Evolutionary conservation across 2,797 vertebrate species (phyloP), one percentile per base, ranked within the genome.

Genomic region (Pteronotus mesoamericanus): DNA sequence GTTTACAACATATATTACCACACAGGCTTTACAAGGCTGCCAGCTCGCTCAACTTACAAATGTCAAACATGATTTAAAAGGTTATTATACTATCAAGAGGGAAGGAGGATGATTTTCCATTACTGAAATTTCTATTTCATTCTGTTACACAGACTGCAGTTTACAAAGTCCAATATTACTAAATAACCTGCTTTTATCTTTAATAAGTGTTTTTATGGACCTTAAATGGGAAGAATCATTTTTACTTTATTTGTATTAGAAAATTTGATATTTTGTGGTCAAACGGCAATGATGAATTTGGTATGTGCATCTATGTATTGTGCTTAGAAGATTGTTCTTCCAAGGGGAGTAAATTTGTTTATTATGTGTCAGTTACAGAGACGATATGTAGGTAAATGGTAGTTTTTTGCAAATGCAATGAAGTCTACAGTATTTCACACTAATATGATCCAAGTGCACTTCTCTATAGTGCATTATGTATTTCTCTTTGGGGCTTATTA

Each of bases 1-100:
- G 98, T 99, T 99, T 99, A 94, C 96, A 96, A 97, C 96, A 57
- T 99, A 99, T 99, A 99, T 99, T 98, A 97, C 97, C 97, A 98
- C 98, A 96, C 94, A 97, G 98, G 98, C 99, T 99, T 99, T 98
- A 98, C 98, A 94, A 97, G 95, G 96, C 98, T 98, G 98, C 98
- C 98, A 98, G 97, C 97, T 98, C 97, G 95, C 97, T 98, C 98
- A 98, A 98, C 98, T 99, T 99, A 98, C 98, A 99, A 99, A 99
- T 98, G 99, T 99, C 99, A 99, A 98, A 98, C 96, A 96, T 99
- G 99, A 99, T 99, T 99, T 99, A 99, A 98, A 99, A 98, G 98
- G 98, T 99, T 99, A 99, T 99, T 99, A 99, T 97, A 94, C 97
- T 98, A 98, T 98, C 96, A 94, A 94, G 97, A 98, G 94, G 97